phyloP scores from a whole-genome alignment of 2,113 vertebrate species.

The Calcarius ornatus region DNA sequence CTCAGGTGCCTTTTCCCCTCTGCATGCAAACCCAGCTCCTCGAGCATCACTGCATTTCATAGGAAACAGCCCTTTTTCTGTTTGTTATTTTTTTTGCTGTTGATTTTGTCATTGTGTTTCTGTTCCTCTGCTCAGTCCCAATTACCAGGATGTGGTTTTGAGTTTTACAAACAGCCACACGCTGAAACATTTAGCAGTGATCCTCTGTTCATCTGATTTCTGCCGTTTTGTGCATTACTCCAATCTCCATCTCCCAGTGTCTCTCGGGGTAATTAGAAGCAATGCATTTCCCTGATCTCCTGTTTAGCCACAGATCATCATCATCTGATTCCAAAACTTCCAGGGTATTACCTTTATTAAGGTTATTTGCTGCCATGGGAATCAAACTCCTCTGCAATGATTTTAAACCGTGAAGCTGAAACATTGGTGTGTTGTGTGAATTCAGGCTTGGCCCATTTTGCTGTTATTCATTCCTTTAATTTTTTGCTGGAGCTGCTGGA shows the following conservation, averaged over 20 bases:
- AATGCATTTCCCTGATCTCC: rapidly evolving
- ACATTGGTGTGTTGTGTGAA: not conserved
- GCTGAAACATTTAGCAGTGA: not conserved
- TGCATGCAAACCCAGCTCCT: not conserved
- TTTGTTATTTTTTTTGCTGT: rapidly evolving
- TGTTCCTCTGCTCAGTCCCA: not conserved
- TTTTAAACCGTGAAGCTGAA: not conserved
- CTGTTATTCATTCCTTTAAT: not conserved
- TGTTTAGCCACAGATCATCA: not conserved
- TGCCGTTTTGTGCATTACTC: not conserved
- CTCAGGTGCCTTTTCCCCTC: rapidly evolving
- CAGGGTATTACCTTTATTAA: not conserved
- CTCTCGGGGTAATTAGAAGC: not conserved
- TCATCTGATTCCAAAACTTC: not conserved
- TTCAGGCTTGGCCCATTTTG: not conserved
- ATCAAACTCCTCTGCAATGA: not conserved
- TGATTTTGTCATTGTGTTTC: not conserved
- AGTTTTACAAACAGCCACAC: not conserved
- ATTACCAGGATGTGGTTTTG: not conserved
- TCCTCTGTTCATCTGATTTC: not conserved
- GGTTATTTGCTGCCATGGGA: not conserved
- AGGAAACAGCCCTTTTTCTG: not conserved
- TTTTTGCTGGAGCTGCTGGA: not conserved
- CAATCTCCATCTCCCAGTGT: not conserved
- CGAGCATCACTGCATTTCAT: rapidly evolving